phyloP scores from a whole-genome alignment of 2,113 vertebrate species.

The Paraplagusia blochii region DNA sequence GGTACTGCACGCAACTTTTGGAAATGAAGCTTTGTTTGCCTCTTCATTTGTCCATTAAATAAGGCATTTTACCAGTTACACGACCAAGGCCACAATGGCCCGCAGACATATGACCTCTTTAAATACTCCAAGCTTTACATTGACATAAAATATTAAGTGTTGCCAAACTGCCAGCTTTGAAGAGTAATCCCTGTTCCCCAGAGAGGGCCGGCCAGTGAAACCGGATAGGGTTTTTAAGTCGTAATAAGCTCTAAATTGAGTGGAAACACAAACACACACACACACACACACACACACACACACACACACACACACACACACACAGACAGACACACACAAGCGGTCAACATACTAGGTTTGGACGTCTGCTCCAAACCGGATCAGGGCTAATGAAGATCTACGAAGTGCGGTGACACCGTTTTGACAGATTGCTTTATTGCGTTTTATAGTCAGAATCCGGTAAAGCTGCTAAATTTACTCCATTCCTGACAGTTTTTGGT shows the following conservation, averaged over 20 bases:
- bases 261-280: conserved; percentile 38
- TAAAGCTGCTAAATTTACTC: conserved; percentile 5
- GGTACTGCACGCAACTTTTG: no score
- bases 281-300: conserved; percentile 15
- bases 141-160: conserved; percentile 65
- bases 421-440: conserved; percentile 25
- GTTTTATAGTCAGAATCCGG: conserved; percentile 21
- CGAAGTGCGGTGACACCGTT: conserved; percentile 12
- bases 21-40: no score
- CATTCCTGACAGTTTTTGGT: conserved; percentile 7
- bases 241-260: conserved; percentile 69
- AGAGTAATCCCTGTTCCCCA: conserved; percentile 47
- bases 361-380: no score
- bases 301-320: conserved; percentile 22
- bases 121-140: conserved; percentile 41
- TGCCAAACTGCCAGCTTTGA: conserved; percentile 56
- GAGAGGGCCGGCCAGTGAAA: conserved; percentile 54
- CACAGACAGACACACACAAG: no score
- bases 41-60: no score
- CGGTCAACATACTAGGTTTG: not conserved
- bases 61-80: conserved; percentile 36
- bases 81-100: not conserved
- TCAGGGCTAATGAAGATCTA: conserved; percentile 10
- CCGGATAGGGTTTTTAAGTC: conserved; percentile 55
- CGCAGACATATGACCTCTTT: conserved; percentile 52